Percentiles rank a stretch among this genome's conserved stretches.
phyloP scores from a whole-genome alignment of 2,113 vertebrate species.

The Sula dactylatra region DNA sequence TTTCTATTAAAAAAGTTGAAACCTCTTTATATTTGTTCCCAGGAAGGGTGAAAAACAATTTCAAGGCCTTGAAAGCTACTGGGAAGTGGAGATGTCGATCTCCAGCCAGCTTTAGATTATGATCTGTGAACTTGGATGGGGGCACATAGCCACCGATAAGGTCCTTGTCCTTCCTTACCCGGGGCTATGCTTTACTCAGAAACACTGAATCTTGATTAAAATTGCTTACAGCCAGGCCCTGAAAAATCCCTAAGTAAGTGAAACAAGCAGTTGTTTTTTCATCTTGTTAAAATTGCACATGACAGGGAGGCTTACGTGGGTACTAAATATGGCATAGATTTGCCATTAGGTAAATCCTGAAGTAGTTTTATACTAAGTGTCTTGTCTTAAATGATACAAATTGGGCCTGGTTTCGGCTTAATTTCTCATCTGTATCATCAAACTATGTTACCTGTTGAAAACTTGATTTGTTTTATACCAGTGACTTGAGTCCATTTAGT shows the following conservation, averaged over 20 bases:
- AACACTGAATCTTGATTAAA: neutral
- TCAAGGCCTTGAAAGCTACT: neutral
- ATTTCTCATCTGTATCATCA: neutral
- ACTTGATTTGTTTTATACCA: neutral
- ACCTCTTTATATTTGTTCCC: neutral
- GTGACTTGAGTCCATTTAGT: neutral
- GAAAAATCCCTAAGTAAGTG: neutral
- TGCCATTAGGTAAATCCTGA: neutral
- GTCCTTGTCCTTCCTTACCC: neutral
- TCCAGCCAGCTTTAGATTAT: neutral
- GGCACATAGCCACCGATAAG: fast-evolving
- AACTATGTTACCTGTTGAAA: neutral
- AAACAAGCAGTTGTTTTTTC: neutral
- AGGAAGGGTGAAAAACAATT: neutral
- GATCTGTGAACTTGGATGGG: neutral
- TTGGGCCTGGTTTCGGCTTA: neutral
- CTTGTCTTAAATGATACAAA: neutral
- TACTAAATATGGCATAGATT: neutral
- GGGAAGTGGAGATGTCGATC: neutral
- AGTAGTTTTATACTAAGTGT: neutral
- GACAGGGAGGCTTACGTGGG: neutral
- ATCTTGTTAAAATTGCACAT: neutral
- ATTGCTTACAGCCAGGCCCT: neutral
- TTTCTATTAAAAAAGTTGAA: neutral
- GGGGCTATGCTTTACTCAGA: neutral